Percentiles rank a stretch among this genome's conserved stretches.
phyloP scores from a whole-genome alignment of 1,140 invertebrate genomes.

The Lasioglossum baleicum region DNA sequence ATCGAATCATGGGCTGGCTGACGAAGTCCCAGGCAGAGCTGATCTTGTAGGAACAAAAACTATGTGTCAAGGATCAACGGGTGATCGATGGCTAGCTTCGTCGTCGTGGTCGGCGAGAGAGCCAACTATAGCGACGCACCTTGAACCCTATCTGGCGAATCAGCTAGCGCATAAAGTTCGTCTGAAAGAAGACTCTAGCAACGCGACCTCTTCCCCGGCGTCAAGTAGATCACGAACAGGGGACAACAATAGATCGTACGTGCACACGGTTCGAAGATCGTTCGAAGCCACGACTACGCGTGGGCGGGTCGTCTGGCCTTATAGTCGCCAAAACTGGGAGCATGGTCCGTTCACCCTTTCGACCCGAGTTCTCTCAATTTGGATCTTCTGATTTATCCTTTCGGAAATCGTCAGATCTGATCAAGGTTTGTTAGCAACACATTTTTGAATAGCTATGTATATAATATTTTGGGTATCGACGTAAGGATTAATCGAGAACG shows the following conservation, averaged over 20 bases:
- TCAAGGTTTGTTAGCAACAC: too few relatives aligned
- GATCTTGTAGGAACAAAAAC: too few relatives aligned
- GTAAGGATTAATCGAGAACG: too few relatives aligned
- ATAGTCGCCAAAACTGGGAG: constrained; percentile 64
- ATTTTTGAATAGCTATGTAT: too few relatives aligned
- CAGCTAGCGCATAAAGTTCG: neutral
- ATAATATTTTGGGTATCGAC: too few relatives aligned
- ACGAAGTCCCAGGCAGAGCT: too few relatives aligned
- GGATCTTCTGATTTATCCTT: too few relatives aligned
- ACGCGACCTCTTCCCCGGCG: neutral
- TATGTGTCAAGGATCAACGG: too few relatives aligned
- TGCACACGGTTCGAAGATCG: constrained; percentile 1
- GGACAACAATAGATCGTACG: constrained; percentile 3
- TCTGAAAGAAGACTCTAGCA: neutral
- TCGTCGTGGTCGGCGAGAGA: neutral
- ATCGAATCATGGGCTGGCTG: too few relatives aligned
- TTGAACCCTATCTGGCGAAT: constrained; percentile 7
- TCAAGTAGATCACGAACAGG: neutral
- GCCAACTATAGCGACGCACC: neutral
- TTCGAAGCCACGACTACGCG: constrained; percentile 25
- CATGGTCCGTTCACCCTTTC: constrained; percentile 37
- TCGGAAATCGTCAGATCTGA: too few relatives aligned
- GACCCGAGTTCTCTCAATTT: too few relatives aligned
- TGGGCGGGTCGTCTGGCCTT: constrained; percentile 63
- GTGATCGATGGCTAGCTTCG: too few relatives aligned